Base-by-base conservation (phyloP, 2,113 vertebrate species). In the Thymallus thymallus region DNA sequence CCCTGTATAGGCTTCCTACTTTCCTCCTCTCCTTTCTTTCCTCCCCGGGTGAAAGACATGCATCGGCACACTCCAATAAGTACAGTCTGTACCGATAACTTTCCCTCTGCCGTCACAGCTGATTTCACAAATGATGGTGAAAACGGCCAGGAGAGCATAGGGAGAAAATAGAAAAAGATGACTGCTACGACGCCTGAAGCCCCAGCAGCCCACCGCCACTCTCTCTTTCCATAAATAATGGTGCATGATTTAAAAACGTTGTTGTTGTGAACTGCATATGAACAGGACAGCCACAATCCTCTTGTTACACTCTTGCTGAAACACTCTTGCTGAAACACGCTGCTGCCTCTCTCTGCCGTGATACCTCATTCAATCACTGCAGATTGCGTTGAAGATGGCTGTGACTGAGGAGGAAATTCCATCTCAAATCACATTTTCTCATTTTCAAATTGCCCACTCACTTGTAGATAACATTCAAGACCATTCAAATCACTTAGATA, bases 121-220 rank as follows among this genome's bases (percentile, higher is more conserved):
- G 88, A 92, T 94, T 94, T 95, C 90, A 93, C 85, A 91, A 90
- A 92, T 92, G 79, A 93, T 91, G 85, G 85, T 81, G 84, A 91
- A 92, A 92, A 93, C 87, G 85, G 82, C 84, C 82, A 77, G 80
- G 51, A 91, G 71, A 87, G 32, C 58, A 85, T 85, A 20, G 41
- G 80, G 78, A 87, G 85, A 83, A 85, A 87, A 92, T 90, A 82
- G 77, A 81, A 91, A 93, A 92, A 89, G 69, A 90, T 83, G 85
- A 84, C 76, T 85, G 35, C 62, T 72, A 41, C 86, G 84, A 55
- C 6, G 83, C 68, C 35, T 10, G 35, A 41, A 41, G 85, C 82
- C 80, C 84, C 35, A 62, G 16, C 46, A 16, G n/a, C 32, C 58
- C 6, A 77, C 82, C 85, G 84, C 13, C n/a, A 83, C 68, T 85